These are phyloP conservation scores for Halictus quadricinctus DNA, from an alignment of 2,888 invertebrate genomes.

Conservation along the genomic window DNA sequence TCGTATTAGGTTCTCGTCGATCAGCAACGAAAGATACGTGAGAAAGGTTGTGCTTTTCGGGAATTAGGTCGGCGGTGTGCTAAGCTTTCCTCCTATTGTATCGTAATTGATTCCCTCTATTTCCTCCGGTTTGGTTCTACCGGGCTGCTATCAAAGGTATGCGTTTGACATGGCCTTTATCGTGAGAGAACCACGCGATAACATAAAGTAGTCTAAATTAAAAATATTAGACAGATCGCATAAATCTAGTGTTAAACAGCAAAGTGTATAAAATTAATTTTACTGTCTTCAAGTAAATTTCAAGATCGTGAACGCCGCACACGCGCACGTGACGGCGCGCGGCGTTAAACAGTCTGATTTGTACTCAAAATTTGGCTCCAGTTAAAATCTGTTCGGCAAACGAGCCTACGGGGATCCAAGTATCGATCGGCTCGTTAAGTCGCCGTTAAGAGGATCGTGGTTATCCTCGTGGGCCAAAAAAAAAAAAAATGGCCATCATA, in stretches of 20 bases:
- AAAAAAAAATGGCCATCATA: not conserved
- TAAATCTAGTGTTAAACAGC: too few species aligned
- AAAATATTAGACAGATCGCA: too few species aligned
- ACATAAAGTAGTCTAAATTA: too few species aligned
- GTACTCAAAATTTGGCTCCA: not conserved
- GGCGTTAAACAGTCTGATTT: not conserved
- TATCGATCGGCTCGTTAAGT: conserved; percentile 2
- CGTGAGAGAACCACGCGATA: too few species aligned
- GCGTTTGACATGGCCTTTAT: too few species aligned
- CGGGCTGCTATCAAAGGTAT: too few species aligned
- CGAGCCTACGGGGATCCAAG: not conserved
- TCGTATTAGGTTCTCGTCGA: not conserved
- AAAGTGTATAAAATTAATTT: too few species aligned
- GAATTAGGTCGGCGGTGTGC: not conserved
- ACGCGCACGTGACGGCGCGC: too few species aligned
- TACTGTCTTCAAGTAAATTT: too few species aligned
- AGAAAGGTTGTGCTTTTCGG: not conserved
- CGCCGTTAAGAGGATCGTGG: not conserved
- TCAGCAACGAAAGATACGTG: conserved; percentile 1
- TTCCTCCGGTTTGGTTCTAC: not conserved
- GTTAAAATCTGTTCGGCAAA: not conserved
- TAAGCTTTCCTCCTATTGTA: not conserved
- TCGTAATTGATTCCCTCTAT: not conserved
- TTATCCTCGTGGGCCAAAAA: not conserved
- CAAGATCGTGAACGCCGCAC: too few species aligned